Percentiles rank a stretch among this genome's conserved stretches.
These are phyloP conservation scores for Leucophenga maculata DNA, from an alignment of 2,888 invertebrate genomes.

Conservation along the genomic window DNA sequence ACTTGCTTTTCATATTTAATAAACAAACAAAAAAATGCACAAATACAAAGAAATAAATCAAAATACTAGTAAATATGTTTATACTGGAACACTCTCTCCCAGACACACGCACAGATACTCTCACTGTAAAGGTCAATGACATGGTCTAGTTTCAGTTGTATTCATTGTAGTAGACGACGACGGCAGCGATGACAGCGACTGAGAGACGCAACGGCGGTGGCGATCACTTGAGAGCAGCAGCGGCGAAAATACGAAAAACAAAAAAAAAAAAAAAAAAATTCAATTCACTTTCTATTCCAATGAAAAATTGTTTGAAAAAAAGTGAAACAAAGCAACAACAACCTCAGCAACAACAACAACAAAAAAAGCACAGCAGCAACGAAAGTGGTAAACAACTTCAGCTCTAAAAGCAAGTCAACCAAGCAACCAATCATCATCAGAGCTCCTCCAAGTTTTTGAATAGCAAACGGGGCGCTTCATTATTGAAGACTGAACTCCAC, in stretches of 20 bases:
- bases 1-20: constrained; percentile 34
- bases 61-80: constrained; percentile 17
- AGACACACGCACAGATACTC: constrained; percentile 44
- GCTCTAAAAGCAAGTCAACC: constrained; percentile 12
- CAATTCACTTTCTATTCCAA: constrained; percentile 67
- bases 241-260: constrained; percentile 34
- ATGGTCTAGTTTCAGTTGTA: constrained; percentile 59
- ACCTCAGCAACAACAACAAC: constrained; percentile 45
- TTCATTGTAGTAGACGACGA: constrained; percentile 10
- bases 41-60: constrained; percentile 27
- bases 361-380: constrained; percentile 53
- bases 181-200: constrained; percentile 30
- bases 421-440: constrained; percentile 55
- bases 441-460: constrained; percentile 33
- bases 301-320: constrained; percentile 52
- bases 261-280: constrained; percentile 49
- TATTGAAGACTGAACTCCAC: constrained; percentile 51
- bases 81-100: background rate
- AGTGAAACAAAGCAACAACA: constrained; percentile 44
- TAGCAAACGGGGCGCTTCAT: constrained; percentile 59
- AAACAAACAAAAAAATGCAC: constrained; percentile 27
- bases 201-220: constrained; percentile 35
- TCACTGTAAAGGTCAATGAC: constrained; percentile 67
- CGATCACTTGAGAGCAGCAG: constrained; percentile 44
- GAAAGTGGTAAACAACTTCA: constrained; percentile 57